phyloP scores from a whole-genome alignment of 2,113 vertebrate genomes.

The Dasyprocta punctata region DNA sequence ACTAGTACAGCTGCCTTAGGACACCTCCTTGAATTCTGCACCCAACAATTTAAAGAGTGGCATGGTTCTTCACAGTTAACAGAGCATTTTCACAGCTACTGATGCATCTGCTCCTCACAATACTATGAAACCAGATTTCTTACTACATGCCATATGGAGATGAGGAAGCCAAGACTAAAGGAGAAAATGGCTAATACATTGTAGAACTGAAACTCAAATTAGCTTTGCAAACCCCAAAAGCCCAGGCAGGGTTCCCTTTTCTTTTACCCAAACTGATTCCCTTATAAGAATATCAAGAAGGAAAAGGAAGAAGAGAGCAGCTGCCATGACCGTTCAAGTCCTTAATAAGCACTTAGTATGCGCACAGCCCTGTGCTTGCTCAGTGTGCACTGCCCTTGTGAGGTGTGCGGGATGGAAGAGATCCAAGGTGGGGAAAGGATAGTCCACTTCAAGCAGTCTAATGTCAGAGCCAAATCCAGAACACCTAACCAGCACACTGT shows the following conservation, averaged over 20 bases:
- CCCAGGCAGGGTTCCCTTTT: not conserved
- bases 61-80: not conserved
- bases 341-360: not conserved
- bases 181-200: not conserved
- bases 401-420: not conserved
- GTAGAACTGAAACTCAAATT: not conserved
- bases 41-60: not conserved
- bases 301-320: not conserved
- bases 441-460: not conserved
- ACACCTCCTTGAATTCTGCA: not conserved
- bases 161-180: not conserved
- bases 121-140: not conserved
- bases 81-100: not conserved
- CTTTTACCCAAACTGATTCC: not conserved
- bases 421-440: not conserved
- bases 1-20: not conserved
- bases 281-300: not conserved
- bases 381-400: not conserved
- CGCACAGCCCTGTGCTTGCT: not conserved
- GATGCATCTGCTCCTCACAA: not conserved
- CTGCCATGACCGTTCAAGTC: not conserved
- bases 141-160: not conserved
- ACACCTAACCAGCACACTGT: not conserved
- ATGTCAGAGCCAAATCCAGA: not conserved
- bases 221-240: conserved; percentile 22